Conservation (phyloP, 1,140 invertebrate genomes). For the Saccostrea glomerata region DNA sequence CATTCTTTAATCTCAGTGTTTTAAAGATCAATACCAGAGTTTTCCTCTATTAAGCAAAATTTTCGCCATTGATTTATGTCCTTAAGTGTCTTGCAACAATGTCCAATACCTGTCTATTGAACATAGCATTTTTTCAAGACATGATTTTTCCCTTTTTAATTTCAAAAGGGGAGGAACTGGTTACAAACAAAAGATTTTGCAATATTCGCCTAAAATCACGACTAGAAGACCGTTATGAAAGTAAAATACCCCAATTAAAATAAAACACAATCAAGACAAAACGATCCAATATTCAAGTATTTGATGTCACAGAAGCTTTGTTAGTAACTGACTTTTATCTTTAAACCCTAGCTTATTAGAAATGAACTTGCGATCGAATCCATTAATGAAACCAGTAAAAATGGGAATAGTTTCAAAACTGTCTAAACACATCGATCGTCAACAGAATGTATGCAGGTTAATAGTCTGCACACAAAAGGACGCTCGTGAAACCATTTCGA, state of each 20-base stretch:
- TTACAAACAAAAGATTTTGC: not conserved
- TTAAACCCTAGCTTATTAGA: not conserved
- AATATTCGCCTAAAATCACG: not conserved
- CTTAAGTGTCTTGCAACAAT: conserved; percentile 19
- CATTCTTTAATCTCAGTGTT: conserved; percentile 25
- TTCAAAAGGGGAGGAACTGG: not conserved
- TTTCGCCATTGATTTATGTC: conserved; percentile 11
- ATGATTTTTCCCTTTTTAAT: not conserved
- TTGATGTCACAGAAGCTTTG: not conserved
- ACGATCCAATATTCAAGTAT: not conserved
- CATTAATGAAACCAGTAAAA: conserved; percentile 28
- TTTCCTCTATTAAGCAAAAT: conserved; percentile 19
- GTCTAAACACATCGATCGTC: conserved; percentile 17
- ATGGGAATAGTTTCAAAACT: not conserved
- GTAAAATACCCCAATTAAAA: conserved; percentile 22
- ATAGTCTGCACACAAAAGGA: conserved; percentile 1
- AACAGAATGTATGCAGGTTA: not conserved
- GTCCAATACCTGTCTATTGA: conserved; percentile 6
- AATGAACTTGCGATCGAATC: conserved; percentile 29
- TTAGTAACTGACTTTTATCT: conserved; percentile 14
- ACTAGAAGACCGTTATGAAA: not conserved
- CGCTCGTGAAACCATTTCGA: not conserved
- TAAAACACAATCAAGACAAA: not conserved
- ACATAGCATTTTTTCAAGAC: not conserved
- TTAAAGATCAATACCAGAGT: conserved; percentile 9